Evolutionary conservation across 2,888 invertebrate genomes (phyloP).

Genomic region (Idaea biselata): DNA sequence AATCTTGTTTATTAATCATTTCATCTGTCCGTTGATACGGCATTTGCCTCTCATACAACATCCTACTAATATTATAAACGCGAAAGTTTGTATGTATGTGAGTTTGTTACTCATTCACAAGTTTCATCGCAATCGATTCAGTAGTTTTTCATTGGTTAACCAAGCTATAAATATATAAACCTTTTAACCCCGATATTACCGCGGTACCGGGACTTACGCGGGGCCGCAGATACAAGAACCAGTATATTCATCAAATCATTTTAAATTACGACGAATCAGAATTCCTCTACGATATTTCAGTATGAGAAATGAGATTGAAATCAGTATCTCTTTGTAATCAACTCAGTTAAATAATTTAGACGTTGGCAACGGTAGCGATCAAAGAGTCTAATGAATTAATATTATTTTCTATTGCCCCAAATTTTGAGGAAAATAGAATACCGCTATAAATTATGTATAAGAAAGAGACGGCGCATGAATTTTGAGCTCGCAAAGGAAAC

Average conservation of each 20-base stretch:
- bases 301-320: neutral
- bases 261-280: neutral
- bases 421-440: conserved; percentile 2
- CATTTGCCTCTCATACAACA: too few species aligned
- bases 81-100: too few species aligned
- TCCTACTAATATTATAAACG: too few species aligned
- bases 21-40: too few species aligned
- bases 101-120: too few species aligned
- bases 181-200: too few species aligned
- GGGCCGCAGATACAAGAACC: neutral
- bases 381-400: conserved; percentile 7
- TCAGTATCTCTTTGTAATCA: neutral
- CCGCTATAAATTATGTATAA: conserved; percentile 11
- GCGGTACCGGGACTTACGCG: too few species aligned
- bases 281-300: neutral
- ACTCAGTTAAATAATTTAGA: neutral
- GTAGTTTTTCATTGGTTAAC: too few species aligned
- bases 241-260: neutral
- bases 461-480: neutral
- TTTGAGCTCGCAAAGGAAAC: neutral
- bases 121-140: too few species aligned
- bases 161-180: too few species aligned
- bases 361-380: conserved; percentile 3
- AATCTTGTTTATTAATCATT: too few species aligned
- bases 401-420: conserved; percentile 3